Percentiles rank a stretch among this genome's conserved stretches.
Evolutionary conservation across 2,888 invertebrate species (phyloP).

Genomic region (Vannuccia rotundouncinata): DNA sequence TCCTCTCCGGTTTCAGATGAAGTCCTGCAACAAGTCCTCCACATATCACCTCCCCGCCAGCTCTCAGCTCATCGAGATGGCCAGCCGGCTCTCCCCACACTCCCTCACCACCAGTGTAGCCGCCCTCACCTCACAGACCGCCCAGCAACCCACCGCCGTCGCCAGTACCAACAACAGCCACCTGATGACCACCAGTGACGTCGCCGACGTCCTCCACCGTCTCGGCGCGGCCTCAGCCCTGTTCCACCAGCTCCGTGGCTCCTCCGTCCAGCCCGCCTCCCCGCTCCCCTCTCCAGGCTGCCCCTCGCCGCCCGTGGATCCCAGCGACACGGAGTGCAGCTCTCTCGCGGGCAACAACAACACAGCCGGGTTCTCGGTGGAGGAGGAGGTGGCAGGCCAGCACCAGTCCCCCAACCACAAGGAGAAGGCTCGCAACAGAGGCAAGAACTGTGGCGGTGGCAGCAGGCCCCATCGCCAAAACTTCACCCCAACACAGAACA

Average conservation of each 20-base stretch:
- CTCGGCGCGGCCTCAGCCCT: constrained; percentile 1
- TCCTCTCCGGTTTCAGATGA: neutral
- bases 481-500: constrained; percentile 36
- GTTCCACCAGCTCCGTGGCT: constrained; percentile 2
- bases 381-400: neutral
- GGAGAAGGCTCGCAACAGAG: too few species aligned
- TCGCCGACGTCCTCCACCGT: neutral
- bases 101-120: constrained; percentile 5
- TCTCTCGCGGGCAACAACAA: neutral
- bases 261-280: neutral
- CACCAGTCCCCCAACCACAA: neutral
- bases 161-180: neutral
- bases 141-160: neutral
- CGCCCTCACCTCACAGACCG: neutral
- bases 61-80: constrained; percentile 21
- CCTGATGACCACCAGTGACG: neutral
- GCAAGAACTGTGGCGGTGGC: constrained; percentile 17
- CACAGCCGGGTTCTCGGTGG: neutral
- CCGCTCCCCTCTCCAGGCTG: neutral
- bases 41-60: constrained; percentile 7
- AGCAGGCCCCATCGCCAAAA: constrained; percentile 35
- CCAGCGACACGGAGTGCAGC: neutral
- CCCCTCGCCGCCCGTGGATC: neutral
- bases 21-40: neutral
- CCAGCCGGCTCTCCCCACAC: constrained; percentile 9